phyloP scores from a whole-genome alignment of 2,888 invertebrate genomes.

The Arenicola marina region DNA sequence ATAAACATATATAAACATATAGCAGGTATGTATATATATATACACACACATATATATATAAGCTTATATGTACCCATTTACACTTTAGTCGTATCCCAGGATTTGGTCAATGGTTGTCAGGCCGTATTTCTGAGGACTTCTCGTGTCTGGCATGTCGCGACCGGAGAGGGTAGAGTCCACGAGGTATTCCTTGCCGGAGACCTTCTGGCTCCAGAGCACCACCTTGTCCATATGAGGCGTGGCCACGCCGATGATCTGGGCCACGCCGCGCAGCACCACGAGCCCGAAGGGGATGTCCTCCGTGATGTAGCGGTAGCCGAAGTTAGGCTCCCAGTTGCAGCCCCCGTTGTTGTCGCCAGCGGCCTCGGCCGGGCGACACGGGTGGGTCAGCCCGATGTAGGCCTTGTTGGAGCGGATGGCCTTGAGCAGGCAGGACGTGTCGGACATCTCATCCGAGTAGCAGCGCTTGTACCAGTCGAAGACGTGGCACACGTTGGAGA shows the following conservation, averaged over 20 bases:
- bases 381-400: slow-evolving; percentile 37
- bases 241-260: slow-evolving; percentile 30
- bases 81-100: too few species aligned
- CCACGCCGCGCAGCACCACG: slow-evolving; percentile 42
- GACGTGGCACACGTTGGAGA: slow-evolving; percentile 14
- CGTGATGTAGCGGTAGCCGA: slow-evolving; percentile 37
- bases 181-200: slow-evolving; percentile 41
- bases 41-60: too few species aligned
- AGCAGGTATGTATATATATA: too few species aligned
- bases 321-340: neutral
- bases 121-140: slow-evolving; percentile 44
- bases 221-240: slow-evolving; percentile 40
- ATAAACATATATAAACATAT: too few species aligned
- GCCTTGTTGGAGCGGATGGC: slow-evolving; percentile 40
- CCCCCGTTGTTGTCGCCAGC: slow-evolving; percentile 23
- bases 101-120: slow-evolving; percentile 38
- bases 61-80: too few species aligned
- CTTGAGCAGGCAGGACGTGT: slow-evolving; percentile 32
- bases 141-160: slow-evolving; percentile 38
- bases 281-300: slow-evolving; percentile 47
- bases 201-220: slow-evolving; percentile 43
- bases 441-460: slow-evolving; percentile 39
- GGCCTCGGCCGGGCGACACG: too few species aligned
- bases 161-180: slow-evolving; percentile 41
- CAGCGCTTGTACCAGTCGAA: slow-evolving; percentile 37